Percentiles rank a stretch among this genome's conserved stretches.
Conservation (phyloP, 2,797 vertebrate genomes). For the Okamejei kenojei region DNA sequence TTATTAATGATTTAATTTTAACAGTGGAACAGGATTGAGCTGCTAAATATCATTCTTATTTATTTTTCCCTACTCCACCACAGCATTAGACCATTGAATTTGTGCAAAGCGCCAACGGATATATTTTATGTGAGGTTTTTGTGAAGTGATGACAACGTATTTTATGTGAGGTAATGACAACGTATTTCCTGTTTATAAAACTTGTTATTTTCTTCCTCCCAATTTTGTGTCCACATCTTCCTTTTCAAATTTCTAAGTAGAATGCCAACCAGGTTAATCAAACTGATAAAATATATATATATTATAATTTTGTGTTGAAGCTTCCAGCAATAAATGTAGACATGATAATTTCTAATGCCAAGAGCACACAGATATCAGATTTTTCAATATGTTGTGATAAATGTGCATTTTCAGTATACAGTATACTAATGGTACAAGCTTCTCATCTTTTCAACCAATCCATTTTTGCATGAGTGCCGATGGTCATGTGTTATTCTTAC, state of each 20-base stretch:
- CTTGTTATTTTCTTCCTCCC: background rate
- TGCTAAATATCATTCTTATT: too few species aligned
- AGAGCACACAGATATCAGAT: background rate
- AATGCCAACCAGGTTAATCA: too few species aligned
- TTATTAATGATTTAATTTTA: too few species aligned
- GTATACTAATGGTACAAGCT: background rate
- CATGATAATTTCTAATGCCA: background rate
- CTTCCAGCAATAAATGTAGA: background rate
- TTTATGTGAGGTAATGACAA: background rate
- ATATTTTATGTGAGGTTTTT: background rate
- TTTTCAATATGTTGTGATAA: background rate
- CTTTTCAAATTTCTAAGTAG: background rate
- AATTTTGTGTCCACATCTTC: background rate
- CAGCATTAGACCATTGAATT: background rate
- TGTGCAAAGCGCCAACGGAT: background rate
- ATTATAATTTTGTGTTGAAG: background rate
- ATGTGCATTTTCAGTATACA: background rate
- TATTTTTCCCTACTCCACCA: too few species aligned
- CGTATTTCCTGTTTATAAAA: background rate
- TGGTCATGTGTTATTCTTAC: background rate
- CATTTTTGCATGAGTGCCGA: background rate
- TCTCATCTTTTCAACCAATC: background rate
- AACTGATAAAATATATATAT: background rate
- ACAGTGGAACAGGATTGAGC: too few species aligned
- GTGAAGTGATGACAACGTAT: too few species aligned